Conservation (phyloP, 1,140 invertebrate species). For the Helicoverpa zea region DNA sequence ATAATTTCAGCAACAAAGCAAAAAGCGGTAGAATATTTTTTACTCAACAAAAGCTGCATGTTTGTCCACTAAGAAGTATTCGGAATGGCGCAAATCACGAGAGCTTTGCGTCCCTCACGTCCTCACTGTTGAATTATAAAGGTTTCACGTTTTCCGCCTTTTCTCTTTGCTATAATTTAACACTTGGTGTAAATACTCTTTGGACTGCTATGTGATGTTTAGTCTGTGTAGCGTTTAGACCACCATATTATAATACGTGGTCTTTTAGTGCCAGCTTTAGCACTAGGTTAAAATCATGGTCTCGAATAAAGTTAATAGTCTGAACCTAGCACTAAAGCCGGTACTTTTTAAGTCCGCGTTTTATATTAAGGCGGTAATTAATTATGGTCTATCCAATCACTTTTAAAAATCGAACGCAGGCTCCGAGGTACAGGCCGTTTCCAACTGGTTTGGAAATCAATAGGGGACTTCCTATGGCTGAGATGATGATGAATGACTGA, state of each 20-base stretch:
- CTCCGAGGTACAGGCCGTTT: no score
- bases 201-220: not conserved
- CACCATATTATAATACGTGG: no score
- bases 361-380: no score
- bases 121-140: constrained; percentile 15
- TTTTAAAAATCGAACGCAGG: no score
- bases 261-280: no score
- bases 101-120: constrained; percentile 27
- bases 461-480: no score
- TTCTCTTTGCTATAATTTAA: constrained; percentile 6
- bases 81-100: constrained; percentile 25
- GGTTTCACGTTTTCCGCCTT: constrained; percentile 14
- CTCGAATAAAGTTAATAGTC: not conserved
- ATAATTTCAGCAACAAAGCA: constrained; percentile 23
- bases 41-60: constrained; percentile 20
- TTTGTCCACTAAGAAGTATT: constrained; percentile 38
- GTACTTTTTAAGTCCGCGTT: no score
- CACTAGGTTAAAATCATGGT: no score
- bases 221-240: not conserved
- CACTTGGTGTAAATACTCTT: not conserved
- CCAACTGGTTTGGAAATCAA: no score
- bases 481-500: no score
- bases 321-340: not conserved
- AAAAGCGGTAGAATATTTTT: constrained; percentile 33
- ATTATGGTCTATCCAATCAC: no score